Evolutionary conservation across 2,888 invertebrate species (phyloP).

Genomic region (Protula sp.): DNA sequence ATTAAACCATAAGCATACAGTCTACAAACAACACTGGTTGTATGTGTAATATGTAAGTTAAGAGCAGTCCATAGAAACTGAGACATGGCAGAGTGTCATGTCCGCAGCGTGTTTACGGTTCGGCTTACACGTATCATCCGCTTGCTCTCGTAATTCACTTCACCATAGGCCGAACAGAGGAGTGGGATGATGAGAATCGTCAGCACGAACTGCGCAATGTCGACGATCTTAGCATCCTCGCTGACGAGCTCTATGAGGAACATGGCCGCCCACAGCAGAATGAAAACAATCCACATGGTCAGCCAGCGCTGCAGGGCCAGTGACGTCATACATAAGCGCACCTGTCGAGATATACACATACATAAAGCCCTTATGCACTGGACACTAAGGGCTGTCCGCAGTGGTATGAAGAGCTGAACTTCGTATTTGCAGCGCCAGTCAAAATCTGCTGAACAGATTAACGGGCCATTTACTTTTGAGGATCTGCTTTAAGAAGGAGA

Average conservation of each 20-base stretch:
- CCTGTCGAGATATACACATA: conserved; percentile 40
- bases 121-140: conserved; percentile 52
- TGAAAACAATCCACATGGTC: conserved; percentile 49
- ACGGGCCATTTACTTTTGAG: too few species aligned
- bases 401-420: too few species aligned
- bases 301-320: conserved; percentile 54
- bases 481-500: too few species aligned
- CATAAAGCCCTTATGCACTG: background rate
- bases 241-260: conserved; percentile 53
- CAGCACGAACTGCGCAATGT: conserved; percentile 48
- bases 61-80: too few species aligned
- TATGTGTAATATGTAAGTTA: too few species aligned
- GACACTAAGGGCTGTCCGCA: too few species aligned
- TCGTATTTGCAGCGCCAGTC: too few species aligned
- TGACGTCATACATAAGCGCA: conserved; percentile 49
- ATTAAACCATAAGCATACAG: too few species aligned
- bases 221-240: conserved; percentile 42
- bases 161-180: conserved; percentile 53
- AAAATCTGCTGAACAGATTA: too few species aligned
- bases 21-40: too few species aligned
- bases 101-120: too few species aligned
- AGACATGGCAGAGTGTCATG: too few species aligned
- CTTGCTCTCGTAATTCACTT: conserved; percentile 55
- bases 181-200: conserved; percentile 51
- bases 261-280: conserved; percentile 47